Percentiles rank a stretch among this genome's conserved stretches.
phyloP scores from a whole-genome alignment of 2,113 vertebrate species.

The Murina feae region DNA sequence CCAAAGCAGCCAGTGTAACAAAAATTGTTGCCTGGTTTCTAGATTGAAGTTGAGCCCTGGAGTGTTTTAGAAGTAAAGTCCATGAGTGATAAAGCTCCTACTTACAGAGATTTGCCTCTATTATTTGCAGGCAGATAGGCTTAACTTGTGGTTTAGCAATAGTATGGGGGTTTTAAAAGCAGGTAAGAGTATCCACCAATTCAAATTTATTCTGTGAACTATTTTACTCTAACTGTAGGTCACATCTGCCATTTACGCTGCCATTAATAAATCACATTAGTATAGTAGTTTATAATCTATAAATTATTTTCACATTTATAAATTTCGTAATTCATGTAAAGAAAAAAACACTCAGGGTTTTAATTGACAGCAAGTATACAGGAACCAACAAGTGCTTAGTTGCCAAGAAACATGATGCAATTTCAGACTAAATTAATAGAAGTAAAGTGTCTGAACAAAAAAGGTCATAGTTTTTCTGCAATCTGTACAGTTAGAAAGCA shows the following conservation, averaged over 20 bases:
- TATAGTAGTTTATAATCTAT: neutral
- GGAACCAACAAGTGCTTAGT: neutral
- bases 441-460: neutral
- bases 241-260: neutral
- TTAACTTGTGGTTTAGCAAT: neutral
- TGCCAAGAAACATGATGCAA: neutral
- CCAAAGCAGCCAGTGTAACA: neutral
- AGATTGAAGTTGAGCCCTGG: neutral
- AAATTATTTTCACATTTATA: constrained; percentile 14
- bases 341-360: neutral
- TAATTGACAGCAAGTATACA: neutral
- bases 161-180: neutral
- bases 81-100: neutral
- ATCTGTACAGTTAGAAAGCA: neutral
- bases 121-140: neutral
- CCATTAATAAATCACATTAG: neutral
- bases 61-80: constrained; percentile 9
- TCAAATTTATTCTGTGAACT: constrained; percentile 12
- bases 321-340: neutral
- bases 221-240: constrained; percentile 1
- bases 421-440: constrained; percentile 1
- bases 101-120: neutral
- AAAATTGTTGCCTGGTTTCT: neutral
- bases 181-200: neutral
- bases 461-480: neutral